phyloP scores from a whole-genome alignment of 2,113 vertebrate genomes.

The Mirounga angustirostris region DNA sequence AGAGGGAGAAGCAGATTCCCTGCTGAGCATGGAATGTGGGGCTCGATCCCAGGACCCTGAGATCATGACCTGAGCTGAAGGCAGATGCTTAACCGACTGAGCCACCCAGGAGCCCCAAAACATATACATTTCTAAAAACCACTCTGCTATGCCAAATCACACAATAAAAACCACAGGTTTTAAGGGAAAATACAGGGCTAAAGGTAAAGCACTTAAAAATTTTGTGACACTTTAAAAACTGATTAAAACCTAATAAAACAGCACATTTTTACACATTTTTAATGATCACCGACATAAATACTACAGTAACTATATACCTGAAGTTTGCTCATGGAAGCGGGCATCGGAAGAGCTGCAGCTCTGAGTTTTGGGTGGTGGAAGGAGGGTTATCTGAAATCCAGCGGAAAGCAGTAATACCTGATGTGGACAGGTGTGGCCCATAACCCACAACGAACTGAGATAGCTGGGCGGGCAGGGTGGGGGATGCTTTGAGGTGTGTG shows the following conservation, averaged over 20 bases:
- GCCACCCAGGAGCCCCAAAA: not conserved
- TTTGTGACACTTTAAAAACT: not conserved
- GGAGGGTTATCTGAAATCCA: not conserved
- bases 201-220: not conserved
- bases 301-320: not conserved
- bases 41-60: not conserved
- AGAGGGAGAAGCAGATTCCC: not conserved
- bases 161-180: not conserved
- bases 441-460: not conserved
- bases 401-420: not conserved
- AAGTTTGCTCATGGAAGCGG: not conserved
- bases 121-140: not conserved
- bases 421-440: fast-evolving
- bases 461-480: too few species aligned
- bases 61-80: not conserved
- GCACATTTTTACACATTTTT: not conserved
- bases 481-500: fast-evolving
- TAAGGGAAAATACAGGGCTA: not conserved
- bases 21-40: not conserved
- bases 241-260: not conserved
- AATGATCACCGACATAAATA: not conserved
- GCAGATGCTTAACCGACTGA: not conserved
- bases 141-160: not conserved
- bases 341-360: fast-evolving
- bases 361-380: too few species aligned